These are phyloP conservation scores for Lampris megalopsis DNA, from an alignment of 2,113 vertebrate species.

Conservation along the genomic window DNA sequence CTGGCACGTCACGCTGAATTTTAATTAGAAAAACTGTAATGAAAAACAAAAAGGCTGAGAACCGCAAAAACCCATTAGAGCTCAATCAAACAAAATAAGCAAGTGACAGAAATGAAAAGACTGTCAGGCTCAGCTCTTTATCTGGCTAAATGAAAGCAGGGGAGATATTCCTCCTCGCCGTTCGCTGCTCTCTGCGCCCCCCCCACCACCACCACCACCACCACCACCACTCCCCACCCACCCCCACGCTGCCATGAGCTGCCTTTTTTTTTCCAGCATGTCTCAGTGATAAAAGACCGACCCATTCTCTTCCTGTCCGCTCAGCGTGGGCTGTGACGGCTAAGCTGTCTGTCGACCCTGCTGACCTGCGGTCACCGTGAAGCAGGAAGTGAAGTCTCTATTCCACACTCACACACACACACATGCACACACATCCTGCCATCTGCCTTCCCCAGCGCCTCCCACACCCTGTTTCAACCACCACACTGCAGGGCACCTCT, in stretches of 20 bases:
- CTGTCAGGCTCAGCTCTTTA: constrained; percentile 59
- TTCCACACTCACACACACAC: constrained; percentile 44
- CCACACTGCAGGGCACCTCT: neutral
- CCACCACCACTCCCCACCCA: neutral
- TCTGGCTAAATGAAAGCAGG: constrained; percentile 58
- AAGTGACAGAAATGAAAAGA: constrained; percentile 57
- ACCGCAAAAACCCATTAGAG: constrained; percentile 65
- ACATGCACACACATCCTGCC: constrained; percentile 54
- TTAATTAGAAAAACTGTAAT: constrained; percentile 53
- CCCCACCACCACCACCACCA: too few species aligned
- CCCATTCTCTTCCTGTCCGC: constrained; percentile 60
- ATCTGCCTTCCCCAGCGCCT: constrained; percentile 44
- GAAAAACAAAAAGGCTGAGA: constrained; percentile 49
- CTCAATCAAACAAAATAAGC: constrained; percentile 67
- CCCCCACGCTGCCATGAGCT: constrained; percentile 56
- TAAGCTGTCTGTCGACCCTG: constrained; percentile 70
- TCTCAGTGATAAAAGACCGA: constrained; percentile 70
- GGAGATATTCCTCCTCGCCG: constrained; percentile 51
- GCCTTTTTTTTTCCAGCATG: constrained; percentile 63
- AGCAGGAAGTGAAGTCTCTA: constrained; percentile 61
- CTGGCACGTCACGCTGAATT: constrained; percentile 46
- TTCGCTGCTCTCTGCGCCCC: neutral
- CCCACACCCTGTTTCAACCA: neutral
- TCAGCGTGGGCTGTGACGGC: constrained; percentile 38
- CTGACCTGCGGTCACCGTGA: constrained; percentile 41